phyloP scores from a whole-genome alignment of 2,888 invertebrate genomes.

The Alloplasta piceator region DNA sequence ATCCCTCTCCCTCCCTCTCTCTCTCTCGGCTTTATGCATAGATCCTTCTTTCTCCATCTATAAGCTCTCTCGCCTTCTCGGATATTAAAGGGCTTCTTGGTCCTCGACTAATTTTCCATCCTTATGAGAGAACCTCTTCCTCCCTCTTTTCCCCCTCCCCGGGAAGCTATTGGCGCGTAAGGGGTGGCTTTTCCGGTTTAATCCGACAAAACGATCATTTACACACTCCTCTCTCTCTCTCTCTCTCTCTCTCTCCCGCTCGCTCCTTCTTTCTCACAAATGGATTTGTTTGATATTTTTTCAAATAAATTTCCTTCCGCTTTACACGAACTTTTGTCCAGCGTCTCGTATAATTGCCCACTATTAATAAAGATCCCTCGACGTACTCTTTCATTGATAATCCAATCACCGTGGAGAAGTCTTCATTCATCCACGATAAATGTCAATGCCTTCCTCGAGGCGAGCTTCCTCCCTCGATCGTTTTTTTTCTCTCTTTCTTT shows the following conservation, averaged over 20 bases:
- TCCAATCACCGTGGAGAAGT: constrained; percentile 36
- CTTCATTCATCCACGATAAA: constrained; percentile 53
- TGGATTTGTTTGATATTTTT: constrained; percentile 5
- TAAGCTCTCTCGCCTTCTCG: constrained; percentile 54
- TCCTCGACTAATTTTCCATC: constrained; percentile 76
- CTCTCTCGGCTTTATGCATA: constrained; percentile 10
- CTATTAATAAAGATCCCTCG: constrained; percentile 61
- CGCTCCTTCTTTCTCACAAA: neutral
- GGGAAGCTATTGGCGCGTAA: constrained; percentile 33
- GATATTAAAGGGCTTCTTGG: constrained; percentile 77
- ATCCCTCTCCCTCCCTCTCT: constrained; percentile 17
- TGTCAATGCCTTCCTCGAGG: constrained; percentile 50
- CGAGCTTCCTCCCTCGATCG: constrained; percentile 10
- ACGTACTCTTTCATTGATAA: constrained; percentile 41
- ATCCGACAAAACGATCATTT: constrained; percentile 55
- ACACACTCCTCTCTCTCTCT: constrained; percentile 2
- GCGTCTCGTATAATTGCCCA: constrained; percentile 8
- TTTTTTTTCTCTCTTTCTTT: constrained; percentile 33
- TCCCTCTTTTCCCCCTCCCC: neutral
- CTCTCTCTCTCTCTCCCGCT: too few relatives aligned
- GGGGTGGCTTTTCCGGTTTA: constrained; percentile 57
- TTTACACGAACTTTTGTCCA: constrained; percentile 11
- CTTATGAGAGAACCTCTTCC: constrained; percentile 32
- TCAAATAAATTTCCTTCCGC: constrained; percentile 49
- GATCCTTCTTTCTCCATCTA: constrained; percentile 52